Conservation (phyloP, 2,888 invertebrate genomes). For the Andrena praecox region DNA sequence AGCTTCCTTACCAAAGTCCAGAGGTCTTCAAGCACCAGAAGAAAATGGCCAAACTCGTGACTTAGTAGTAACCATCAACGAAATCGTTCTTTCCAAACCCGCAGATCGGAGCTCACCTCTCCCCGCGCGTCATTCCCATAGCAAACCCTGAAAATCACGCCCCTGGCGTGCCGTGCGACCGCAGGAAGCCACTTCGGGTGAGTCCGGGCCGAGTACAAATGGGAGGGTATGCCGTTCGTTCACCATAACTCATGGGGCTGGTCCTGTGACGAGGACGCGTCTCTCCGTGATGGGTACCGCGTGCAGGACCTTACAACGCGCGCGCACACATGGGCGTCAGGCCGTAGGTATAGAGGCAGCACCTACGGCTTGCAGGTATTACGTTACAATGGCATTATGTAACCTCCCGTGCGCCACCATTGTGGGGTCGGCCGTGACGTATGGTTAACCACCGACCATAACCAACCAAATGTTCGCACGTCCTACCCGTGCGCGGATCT, state of each 20-base stretch:
- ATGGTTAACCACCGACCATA: slow-evolving; percentile 79
- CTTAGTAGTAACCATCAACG: background rate
- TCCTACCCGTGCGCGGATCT: slow-evolving; percentile 39
- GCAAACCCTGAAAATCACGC: slow-evolving; percentile 59
- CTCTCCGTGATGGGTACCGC: slow-evolving; percentile 36
- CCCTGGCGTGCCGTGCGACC: slow-evolving; percentile 61
- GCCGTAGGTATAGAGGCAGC: slow-evolving; percentile 57
- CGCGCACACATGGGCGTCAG: slow-evolving; percentile 29
- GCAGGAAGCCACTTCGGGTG: slow-evolving; percentile 33
- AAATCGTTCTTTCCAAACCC: slow-evolving; percentile 3
- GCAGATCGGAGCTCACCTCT: background rate
- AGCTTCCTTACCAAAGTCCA: too few relatives aligned
- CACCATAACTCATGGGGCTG: slow-evolving; percentile 67
- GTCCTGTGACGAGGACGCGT: slow-evolving; percentile 48
- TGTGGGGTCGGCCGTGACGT: slow-evolving; percentile 74
- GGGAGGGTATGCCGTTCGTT: slow-evolving; percentile 63
- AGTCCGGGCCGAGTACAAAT: slow-evolving; percentile 54
- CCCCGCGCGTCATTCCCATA: slow-evolving; percentile 41
- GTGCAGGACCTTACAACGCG: slow-evolving; percentile 18
- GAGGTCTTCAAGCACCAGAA: too few relatives aligned
- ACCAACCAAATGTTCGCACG: slow-evolving; percentile 79
- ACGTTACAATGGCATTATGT: slow-evolving; percentile 78
- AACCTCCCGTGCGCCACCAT: slow-evolving; percentile 73
- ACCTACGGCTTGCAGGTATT: slow-evolving; percentile 69
- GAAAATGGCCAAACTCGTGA: too few relatives aligned